Conservation (phyloP, 1,140 invertebrate species). For the Oedothorax gibbosus region DNA sequence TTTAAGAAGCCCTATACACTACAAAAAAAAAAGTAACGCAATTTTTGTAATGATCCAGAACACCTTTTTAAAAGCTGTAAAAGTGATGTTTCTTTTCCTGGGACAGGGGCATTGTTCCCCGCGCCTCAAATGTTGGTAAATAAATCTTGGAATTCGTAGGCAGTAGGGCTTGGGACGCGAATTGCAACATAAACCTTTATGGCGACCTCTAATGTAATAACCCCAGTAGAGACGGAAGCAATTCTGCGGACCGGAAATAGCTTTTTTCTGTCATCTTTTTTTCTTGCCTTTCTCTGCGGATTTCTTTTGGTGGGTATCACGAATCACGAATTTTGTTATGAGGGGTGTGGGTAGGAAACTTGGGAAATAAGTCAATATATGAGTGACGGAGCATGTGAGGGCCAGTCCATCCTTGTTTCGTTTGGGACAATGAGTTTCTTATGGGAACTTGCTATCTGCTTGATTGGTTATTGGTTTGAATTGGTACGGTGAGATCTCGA, state of each 20-base stretch:
- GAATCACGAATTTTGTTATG: conserved; percentile 47
- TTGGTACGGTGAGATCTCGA: too few species aligned
- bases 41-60: too few species aligned
- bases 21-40: too few species aligned
- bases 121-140: conserved; percentile 57
- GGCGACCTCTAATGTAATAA: conserved; percentile 59
- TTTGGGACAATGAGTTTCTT: conserved; percentile 14
- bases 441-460: neutral
- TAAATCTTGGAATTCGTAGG: conserved; percentile 51
- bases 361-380: conserved; percentile 46
- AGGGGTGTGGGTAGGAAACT: conserved; percentile 2
- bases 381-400: conserved; percentile 25
- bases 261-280: conserved; percentile 58
- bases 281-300: conserved; percentile 10
- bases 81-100: too few species aligned
- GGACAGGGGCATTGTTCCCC: too few species aligned
- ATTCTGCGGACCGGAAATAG: conserved; percentile 56
- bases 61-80: too few species aligned
- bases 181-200: conserved; percentile 60
- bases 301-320: conserved; percentile 32
- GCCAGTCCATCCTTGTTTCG: neutral
- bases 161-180: conserved; percentile 52
- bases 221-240: conserved; percentile 50
- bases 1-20: too few species aligned
- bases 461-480: conserved; percentile 15